A percentile compares a stretch with the other conserved stretches of the same genome.
Conservation (phyloP, 92 coral and sea anemone genomes). For the Heteractis magnifica region DNA sequence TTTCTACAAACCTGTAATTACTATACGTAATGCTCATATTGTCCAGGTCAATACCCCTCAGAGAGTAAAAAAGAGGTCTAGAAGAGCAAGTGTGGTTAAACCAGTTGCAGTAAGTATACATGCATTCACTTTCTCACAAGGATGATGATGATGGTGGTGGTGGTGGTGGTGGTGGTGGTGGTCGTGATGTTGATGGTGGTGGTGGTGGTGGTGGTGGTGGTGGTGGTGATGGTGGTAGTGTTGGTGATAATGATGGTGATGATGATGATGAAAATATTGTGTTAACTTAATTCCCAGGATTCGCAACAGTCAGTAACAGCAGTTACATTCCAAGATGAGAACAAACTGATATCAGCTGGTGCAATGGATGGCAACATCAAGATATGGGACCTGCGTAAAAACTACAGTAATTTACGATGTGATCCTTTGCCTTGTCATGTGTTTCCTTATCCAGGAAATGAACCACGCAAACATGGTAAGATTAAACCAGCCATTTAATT, state of each 20-base stretch:
- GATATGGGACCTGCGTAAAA: conserved; percentile 94
- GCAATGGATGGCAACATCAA: conserved; percentile 98
- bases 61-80: conserved; percentile 54
- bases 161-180: neutral
- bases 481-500: neutral
- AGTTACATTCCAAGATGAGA: conserved; percentile 81
- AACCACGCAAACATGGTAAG: conserved; percentile 89
- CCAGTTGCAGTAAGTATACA: conserved; percentile 56
- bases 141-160: neutral
- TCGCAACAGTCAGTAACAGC: conserved; percentile 95
- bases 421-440: conserved; percentile 73
- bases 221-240: neutral
- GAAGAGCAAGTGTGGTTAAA: conserved; percentile 49
- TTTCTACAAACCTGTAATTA: conserved; percentile 77
- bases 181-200: neutral
- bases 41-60: conserved; percentile 55
- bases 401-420: conserved; percentile 62
- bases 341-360: conserved; percentile 84
- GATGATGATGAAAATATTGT: neutral
- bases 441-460: conserved; percentile 92
- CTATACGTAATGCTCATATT: conserved; percentile 77
- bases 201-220: neutral
- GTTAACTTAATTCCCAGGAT: conserved; percentile 44
- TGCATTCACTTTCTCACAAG: neutral
- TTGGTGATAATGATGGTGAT: neutral